These are phyloP conservation scores for Penaeus indicus DNA, from an alignment of 1,140 invertebrate species.

Conservation along the genomic window DNA sequence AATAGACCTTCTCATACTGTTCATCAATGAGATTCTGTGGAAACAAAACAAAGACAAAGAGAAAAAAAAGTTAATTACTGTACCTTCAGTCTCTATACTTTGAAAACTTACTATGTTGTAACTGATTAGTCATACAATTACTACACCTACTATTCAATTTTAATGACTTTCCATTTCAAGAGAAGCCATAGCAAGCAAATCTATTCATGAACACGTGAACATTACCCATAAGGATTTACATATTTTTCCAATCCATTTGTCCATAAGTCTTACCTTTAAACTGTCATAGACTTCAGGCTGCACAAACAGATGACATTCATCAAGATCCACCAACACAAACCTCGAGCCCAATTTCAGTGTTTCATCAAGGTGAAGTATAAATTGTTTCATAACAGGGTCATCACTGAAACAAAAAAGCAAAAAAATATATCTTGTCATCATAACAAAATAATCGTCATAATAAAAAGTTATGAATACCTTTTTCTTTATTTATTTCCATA, in stretches of 20 bases:
- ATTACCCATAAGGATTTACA: background rate
- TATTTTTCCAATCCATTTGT: background rate
- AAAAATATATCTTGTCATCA: too few relatives aligned
- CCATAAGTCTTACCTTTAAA: slow-evolving; percentile 77
- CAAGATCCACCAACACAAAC: slow-evolving; percentile 97
- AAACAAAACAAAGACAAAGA: background rate
- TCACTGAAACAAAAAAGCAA: slow-evolving; percentile 76
- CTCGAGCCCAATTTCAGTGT: slow-evolving; percentile 90
- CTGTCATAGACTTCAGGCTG: slow-evolving; percentile 91
- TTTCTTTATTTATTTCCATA: too few relatives aligned
- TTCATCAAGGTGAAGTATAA: slow-evolving; percentile 96
- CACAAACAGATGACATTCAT: slow-evolving; percentile 96
- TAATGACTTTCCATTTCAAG: too few relatives aligned
- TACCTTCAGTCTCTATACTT: too few relatives aligned
- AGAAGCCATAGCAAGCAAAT: too few relatives aligned
- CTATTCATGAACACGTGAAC: background rate
- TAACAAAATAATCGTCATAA: too few relatives aligned
- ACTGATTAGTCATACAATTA: too few relatives aligned
- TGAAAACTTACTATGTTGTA: too few relatives aligned
- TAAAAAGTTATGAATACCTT: too few relatives aligned
- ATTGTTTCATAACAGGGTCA: slow-evolving; percentile 99
- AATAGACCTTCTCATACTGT: slow-evolving; percentile 65
- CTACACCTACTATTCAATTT: too few relatives aligned
- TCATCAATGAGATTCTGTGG: slow-evolving; percentile 65
- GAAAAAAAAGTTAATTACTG: too few relatives aligned